phyloP scores from a whole-genome alignment of 2,888 invertebrate species.

The Strigamia maritima region DNA sequence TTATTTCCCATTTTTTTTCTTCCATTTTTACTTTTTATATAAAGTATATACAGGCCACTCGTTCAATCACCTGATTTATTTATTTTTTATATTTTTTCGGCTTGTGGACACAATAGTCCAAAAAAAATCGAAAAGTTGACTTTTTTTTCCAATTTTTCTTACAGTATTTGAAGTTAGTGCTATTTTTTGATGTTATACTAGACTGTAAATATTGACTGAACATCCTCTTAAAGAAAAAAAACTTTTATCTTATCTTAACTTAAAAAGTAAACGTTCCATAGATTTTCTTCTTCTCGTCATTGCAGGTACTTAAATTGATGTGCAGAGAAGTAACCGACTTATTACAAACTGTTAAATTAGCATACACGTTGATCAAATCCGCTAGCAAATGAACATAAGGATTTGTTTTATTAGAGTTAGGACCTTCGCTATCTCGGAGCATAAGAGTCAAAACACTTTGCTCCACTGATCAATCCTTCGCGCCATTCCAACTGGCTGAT shows the following conservation, averaged over 20 bases:
- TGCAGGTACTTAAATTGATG: not conserved
- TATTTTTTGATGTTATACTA: not conserved
- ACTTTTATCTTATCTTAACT: not conserved
- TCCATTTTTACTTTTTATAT: not conserved
- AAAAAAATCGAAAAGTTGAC: not conserved
- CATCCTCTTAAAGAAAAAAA: not conserved
- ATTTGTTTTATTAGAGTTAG: slow-evolving; percentile 8
- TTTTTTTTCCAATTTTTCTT: not conserved
- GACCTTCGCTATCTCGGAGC: slow-evolving; percentile 1
- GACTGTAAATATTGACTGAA: not conserved
- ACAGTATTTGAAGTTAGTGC: not conserved
- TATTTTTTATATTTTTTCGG: not conserved
- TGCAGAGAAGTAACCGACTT: not conserved
- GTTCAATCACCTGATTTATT: not conserved
- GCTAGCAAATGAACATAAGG: not conserved
- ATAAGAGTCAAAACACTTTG: slow-evolving; percentile 20
- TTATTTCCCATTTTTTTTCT: not conserved
- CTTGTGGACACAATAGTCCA: not conserved
- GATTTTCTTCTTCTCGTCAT: not conserved
- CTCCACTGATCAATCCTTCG: slow-evolving; percentile 30
- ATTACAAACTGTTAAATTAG: not conserved
- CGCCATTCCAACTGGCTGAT: slow-evolving; percentile 28
- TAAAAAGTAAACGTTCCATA: not conserved
- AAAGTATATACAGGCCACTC: not conserved
- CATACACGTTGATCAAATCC: slow-evolving; percentile 7